Evolutionary conservation across 2,888 invertebrate genomes (phyloP).

Genomic region (Bombylius discolor): DNA sequence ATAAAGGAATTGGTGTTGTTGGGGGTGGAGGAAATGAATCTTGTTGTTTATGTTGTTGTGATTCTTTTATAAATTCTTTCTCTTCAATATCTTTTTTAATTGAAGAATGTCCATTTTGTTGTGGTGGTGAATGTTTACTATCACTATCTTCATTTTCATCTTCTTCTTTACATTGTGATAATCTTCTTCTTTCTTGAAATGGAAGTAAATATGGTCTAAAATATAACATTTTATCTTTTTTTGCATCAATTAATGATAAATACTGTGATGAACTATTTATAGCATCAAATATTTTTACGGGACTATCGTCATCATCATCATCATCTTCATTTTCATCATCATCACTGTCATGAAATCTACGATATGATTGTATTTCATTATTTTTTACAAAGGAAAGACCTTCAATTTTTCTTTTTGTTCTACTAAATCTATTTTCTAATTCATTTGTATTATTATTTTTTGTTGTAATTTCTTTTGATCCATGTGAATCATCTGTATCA

Average conservation of each 20-base stretch:
- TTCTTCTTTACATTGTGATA: constrained; percentile 74
- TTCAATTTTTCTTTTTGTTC: not conserved
- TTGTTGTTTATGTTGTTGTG: not conserved
- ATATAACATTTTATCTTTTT: constrained; percentile 22
- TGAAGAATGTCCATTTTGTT: not conserved
- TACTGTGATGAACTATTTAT: constrained; percentile 19
- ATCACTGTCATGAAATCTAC: constrained; percentile 22
- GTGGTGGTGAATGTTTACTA: constrained; percentile 1
- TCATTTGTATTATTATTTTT: not conserved
- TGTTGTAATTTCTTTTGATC: not conserved
- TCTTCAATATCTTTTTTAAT: not conserved
- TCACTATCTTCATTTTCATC: constrained; percentile 55
- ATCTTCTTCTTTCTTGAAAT: constrained; percentile 48
- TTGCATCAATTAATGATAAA: constrained; percentile 18
- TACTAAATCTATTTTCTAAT: constrained; percentile 7
- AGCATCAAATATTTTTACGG: constrained; percentile 14
- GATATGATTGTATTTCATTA: constrained; percentile 25
- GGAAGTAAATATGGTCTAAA: constrained; percentile 37
- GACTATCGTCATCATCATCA: constrained; percentile 15
- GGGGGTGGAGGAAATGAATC: not conserved
- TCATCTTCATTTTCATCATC: constrained; percentile 15
- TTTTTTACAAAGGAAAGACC: not conserved
- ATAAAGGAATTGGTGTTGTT: no score
- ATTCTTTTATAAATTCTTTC: not conserved
- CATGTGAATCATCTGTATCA: not conserved